These are phyloP conservation scores for Dicrurus megarhynchus DNA, from an alignment of 2,113 vertebrate genomes.

Conservation along the genomic window DNA sequence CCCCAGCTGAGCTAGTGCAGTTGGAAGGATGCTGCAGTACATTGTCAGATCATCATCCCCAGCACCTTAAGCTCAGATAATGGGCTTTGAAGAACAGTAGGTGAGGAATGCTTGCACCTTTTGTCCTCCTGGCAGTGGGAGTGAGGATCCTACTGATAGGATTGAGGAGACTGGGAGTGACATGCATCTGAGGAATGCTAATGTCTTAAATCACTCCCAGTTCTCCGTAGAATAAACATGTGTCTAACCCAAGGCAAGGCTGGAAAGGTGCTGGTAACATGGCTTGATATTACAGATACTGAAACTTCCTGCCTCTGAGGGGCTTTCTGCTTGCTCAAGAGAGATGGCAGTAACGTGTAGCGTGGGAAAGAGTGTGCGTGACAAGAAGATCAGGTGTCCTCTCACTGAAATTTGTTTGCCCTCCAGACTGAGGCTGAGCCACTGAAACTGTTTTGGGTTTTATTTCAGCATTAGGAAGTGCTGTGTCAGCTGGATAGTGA, in stretches of 20 bases:
- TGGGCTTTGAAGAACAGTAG: not conserved
- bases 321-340: not conserved
- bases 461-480: not conserved
- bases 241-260: not conserved
- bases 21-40: not conserved
- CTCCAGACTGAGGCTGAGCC: not conserved
- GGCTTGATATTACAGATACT: not conserved
- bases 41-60: not conserved
- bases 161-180: not conserved
- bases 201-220: not conserved
- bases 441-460: not conserved
- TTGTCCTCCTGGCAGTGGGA: not conserved
- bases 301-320: not conserved
- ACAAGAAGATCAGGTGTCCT: not conserved
- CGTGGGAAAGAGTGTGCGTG: rapidly evolving
- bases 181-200: not conserved
- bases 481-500: not conserved
- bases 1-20: not conserved
- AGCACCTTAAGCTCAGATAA: not conserved
- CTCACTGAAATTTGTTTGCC: not conserved
- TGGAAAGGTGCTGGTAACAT: not conserved
- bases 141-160: not conserved
- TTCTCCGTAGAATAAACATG: not conserved
- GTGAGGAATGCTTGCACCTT: not conserved
- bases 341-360: not conserved